These are phyloP conservation scores for Hydrozoanthus tunicans DNA, from an alignment of 64 coral and sea anemone genomes.

Conservation along the genomic window DNA sequence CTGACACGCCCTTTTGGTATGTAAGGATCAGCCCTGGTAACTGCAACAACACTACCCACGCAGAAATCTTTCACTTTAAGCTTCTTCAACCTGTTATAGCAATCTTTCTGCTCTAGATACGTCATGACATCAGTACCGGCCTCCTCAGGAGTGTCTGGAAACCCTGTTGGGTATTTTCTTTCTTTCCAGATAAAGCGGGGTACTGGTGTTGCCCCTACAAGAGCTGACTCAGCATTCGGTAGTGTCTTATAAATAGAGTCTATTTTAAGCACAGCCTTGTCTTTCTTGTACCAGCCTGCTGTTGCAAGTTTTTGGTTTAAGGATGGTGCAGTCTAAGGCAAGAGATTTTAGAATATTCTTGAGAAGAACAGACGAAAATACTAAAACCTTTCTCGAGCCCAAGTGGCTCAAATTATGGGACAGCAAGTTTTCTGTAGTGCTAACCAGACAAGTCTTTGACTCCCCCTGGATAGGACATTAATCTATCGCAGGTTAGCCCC, in stretches of 20 bases:
- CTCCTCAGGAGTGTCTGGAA: slow-evolving; percentile 85
- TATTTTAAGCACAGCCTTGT: slow-evolving; percentile 67
- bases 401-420: no score
- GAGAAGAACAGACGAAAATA: neutral
- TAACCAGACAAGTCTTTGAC: no score
- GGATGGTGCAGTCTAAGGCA: neutral
- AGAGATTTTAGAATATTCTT: neutral
- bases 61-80: slow-evolving; percentile 84
- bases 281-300: slow-evolving; percentile 64
- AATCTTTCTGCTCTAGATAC: slow-evolving; percentile 94
- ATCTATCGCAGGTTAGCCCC: no score
- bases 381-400: neutral
- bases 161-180: slow-evolving; percentile 64
- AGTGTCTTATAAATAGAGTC: slow-evolving; percentile 89
- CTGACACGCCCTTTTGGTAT: slow-evolving; percentile 82
- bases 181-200: slow-evolving; percentile 97
- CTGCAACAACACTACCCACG: slow-evolving; percentile 93
- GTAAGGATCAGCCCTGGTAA: slow-evolving; percentile 82
- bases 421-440: no score
- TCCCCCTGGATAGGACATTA: no score
- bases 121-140: slow-evolving; percentile 88
- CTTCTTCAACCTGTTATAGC: slow-evolving; percentile 74
- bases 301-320: neutral
- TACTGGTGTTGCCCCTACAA: slow-evolving; percentile 65
- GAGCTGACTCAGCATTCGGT: slow-evolving; percentile 79